phyloP scores from a whole-genome alignment of 2,113 vertebrate genomes.

The Leptobrachium ailaonicum region DNA sequence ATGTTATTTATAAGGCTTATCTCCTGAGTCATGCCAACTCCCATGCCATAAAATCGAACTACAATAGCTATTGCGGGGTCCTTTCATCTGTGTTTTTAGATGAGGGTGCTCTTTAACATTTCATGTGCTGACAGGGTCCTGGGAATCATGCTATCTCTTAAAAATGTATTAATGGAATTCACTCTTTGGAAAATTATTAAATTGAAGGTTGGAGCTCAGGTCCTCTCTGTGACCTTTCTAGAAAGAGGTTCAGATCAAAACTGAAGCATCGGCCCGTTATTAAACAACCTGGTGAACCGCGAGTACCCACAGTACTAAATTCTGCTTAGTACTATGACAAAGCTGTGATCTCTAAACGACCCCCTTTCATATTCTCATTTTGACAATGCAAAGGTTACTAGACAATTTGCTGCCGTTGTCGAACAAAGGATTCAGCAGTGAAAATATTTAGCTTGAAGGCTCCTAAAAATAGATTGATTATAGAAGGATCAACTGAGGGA shows the following conservation, averaged over 20 bases:
- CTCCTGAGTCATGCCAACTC: too few relatives aligned
- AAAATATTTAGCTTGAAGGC: constrained; percentile 29
- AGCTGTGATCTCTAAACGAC: constrained; percentile 35
- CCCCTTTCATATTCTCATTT: constrained; percentile 42
- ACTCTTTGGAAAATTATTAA: constrained; percentile 39
- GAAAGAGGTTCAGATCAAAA: constrained; percentile 6
- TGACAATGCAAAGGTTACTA: constrained; percentile 39
- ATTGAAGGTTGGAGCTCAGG: constrained; percentile 26
- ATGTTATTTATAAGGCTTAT: too few relatives aligned
- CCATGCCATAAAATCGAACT: too few relatives aligned
- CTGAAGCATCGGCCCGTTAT: constrained; percentile 19
- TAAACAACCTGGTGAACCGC: constrained; percentile 39
- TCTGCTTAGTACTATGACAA: constrained; percentile 30
- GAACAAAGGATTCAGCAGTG: constrained; percentile 12
- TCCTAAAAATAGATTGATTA: constrained; percentile 40
- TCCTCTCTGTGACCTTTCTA: constrained; percentile 10
- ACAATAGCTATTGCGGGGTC: too few relatives aligned
- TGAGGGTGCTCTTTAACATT: too few relatives aligned
- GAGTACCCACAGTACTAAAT: constrained; percentile 28
- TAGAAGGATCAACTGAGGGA: constrained; percentile 4
- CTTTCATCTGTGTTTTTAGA: too few relatives aligned
- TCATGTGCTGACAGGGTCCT: background rate
- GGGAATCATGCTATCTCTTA: constrained; percentile 2
- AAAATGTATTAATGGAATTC: constrained; percentile 18
- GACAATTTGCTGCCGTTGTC: constrained; percentile 34